A percentile compares a stretch with the other conserved stretches of the same genome.
phyloP scores from a whole-genome alignment of 2,888 invertebrate species.

The Lypha dubia region DNA sequence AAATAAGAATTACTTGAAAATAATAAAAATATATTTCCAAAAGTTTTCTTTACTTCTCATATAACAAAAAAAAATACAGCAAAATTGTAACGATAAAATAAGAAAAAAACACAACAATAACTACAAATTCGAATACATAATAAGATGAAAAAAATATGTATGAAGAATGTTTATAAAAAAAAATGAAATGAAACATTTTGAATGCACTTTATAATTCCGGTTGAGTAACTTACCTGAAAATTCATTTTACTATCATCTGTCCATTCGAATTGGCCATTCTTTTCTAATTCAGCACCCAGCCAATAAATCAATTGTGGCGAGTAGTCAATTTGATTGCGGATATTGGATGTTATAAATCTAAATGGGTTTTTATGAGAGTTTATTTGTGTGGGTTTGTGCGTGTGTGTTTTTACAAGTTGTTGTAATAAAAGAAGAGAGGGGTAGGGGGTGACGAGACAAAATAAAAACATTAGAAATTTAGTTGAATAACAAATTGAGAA shows the following conservation, averaged over 20 bases:
- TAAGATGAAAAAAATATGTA: not conserved
- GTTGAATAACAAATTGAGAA: slow-evolving; percentile 29
- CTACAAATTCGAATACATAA: no score
- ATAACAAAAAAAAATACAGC: not conserved
- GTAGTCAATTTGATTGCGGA: slow-evolving; percentile 88
- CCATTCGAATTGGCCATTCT: slow-evolving; percentile 86
- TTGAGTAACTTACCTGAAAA: slow-evolving; percentile 83
- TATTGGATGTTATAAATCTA: slow-evolving; percentile 87
- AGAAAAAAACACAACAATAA: not conserved
- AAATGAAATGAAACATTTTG: slow-evolving; percentile 9
- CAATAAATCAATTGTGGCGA: slow-evolving; percentile 89
- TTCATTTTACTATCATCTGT: slow-evolving; percentile 86
- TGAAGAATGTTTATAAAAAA: not conserved
- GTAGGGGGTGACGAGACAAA: not conserved
- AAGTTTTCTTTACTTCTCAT: not conserved
- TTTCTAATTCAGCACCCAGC: slow-evolving; percentile 86
- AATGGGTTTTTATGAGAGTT: slow-evolving; percentile 23
- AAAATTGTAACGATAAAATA: not conserved
- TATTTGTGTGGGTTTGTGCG: slow-evolving; percentile 6
- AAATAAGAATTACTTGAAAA: slow-evolving; percentile 44
- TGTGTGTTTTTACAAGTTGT: slow-evolving; percentile 14
- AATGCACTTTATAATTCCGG: slow-evolving; percentile 30
- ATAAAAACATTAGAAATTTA: slow-evolving; percentile 25
- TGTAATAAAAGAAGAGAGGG: slow-evolving; percentile 3
- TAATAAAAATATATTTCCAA: slow-evolving; percentile 3